phyloP scores from a whole-genome alignment of 2,113 vertebrate species.

The Zeus faber region DNA sequence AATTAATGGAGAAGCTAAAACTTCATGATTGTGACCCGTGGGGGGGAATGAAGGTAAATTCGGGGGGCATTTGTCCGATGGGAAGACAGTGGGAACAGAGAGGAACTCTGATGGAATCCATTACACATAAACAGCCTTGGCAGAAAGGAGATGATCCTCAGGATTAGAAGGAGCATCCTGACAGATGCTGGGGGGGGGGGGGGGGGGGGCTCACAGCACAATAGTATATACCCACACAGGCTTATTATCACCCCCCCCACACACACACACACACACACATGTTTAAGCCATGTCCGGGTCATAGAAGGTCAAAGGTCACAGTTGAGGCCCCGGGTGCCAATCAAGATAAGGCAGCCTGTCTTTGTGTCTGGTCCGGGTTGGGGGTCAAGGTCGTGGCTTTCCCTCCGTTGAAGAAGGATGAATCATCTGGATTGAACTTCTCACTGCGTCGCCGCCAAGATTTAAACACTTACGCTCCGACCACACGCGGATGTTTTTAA shows the following conservation, averaged over 20 bases:
- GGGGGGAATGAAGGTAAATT: neutral
- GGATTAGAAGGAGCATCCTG: conserved; percentile 74
- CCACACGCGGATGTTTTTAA: too few relatives aligned
- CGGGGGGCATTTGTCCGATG: conserved; percentile 12
- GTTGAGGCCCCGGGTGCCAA: conserved; percentile 22
- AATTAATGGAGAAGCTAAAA: too few relatives aligned
- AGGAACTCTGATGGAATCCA: conserved; percentile 63
- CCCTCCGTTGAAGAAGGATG: too few relatives aligned
- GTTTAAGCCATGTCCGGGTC: conserved; percentile 54
- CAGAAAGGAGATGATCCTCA: conserved; percentile 75
- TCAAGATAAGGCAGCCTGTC: conserved; percentile 10
- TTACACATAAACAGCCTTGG: conserved; percentile 72
- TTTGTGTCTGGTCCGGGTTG: conserved; percentile 7
- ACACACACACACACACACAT: neutral
- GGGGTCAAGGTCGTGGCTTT: too few relatives aligned
- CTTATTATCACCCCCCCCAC: conserved; percentile 10
- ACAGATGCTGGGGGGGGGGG: conserved; percentile 68
- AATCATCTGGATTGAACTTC: too few relatives aligned
- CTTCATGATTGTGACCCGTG: too few relatives aligned
- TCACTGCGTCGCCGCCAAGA: too few relatives aligned
- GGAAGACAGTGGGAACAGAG: conserved; percentile 3
- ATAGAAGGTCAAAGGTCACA: conserved; percentile 50
- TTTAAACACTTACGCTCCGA: too few relatives aligned
- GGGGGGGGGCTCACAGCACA: conserved; percentile 12
- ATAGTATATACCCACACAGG: conserved; percentile 28